Percentiles rank a stretch among this genome's conserved stretches.
These are phyloP conservation scores for Probosciger aterrimus DNA, from an alignment of 2,113 vertebrate genomes.

Conservation along the genomic window DNA sequence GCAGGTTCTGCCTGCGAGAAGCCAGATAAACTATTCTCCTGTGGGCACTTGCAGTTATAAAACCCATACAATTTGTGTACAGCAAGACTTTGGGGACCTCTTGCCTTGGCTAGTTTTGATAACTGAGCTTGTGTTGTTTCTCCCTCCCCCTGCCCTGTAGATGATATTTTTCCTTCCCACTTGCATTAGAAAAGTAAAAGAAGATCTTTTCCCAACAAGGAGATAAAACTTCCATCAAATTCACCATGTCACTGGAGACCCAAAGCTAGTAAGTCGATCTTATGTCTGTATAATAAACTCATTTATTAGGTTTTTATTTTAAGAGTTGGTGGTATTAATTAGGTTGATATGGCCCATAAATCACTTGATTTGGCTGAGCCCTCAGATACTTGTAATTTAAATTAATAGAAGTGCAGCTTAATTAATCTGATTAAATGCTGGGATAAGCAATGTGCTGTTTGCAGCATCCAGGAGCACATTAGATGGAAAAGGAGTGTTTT, in stretches of 20 bases:
- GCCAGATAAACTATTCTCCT: constrained; percentile 17
- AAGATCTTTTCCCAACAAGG: neutral
- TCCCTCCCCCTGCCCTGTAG: neutral
- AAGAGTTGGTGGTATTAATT: constrained; percentile 63
- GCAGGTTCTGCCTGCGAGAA: constrained; percentile 4
- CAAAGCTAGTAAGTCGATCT: constrained; percentile 22
- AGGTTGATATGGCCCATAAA: constrained; percentile 58
- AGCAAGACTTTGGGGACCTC: neutral
- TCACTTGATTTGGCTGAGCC: constrained; percentile 57
- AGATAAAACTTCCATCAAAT: constrained; percentile 4
- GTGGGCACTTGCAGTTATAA: neutral
- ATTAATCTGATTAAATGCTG: constrained; percentile 63
- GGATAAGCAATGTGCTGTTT: neutral
- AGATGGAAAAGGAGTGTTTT: neutral
- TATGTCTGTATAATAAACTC: constrained; percentile 40
- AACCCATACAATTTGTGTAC: neutral
- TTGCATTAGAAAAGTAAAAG: neutral
- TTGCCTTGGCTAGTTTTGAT: neutral
- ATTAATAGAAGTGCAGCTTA: constrained; percentile 57
- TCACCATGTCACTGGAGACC: neutral
- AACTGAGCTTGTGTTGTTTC: neutral
- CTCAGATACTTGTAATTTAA: constrained; percentile 55
- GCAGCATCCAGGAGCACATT: neutral
- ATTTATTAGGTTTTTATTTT: constrained; percentile 65
- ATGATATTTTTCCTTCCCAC: neutral